Base-by-base conservation (phyloP, 2,797 vertebrate species). In the Macropus fuliginosus region DNA sequence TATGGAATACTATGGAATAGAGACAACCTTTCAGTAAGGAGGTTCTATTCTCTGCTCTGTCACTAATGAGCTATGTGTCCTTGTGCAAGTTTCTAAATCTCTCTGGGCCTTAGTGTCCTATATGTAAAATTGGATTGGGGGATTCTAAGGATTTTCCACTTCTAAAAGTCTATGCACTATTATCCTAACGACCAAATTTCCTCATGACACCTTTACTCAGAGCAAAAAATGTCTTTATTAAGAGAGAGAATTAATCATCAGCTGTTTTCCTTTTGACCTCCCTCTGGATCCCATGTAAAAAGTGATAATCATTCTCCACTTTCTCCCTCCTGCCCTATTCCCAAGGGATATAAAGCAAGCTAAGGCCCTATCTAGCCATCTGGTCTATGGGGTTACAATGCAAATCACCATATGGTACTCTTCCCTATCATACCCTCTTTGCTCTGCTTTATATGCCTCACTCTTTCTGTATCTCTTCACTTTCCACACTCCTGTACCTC, bases 271-370 rank as follows among this genome's bases (percentile, higher is more conserved):
- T 5, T 57, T 66, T 55, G 46, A n/a, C 29, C 55, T 96, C 87
- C 94, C 96, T 92, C 92, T 56, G 94, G 97, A 74, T 40, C 18
- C 16, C 18, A 18, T 21, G n/a, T 74, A 74, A 74, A 24, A 97
- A 94, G 91, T 55, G 31, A 91, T 62, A 14, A 28, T 62, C 3
- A 5, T 28, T 12, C n/a, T 46, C 54, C 0, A 90, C 74, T 94
- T 95, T 91, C 93, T 55, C 57, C 81, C 18, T 6, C 27, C 18
- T 24, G 81, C 56, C 66, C 50, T 91, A 1, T 55, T 62, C 95
- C 96, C 94, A 54, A 50, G 66, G 52, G 94, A 95, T 40, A 90
- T 52, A 92, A 92, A 91, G 91, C 31, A 91, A 97, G 81, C 92
- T 91, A 87, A 92, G 90, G 50, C 2, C 54, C 13, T 4, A 0